Conservation (phyloP, 1,140 invertebrate species). For the Drosophila ohnishii region DNA sequence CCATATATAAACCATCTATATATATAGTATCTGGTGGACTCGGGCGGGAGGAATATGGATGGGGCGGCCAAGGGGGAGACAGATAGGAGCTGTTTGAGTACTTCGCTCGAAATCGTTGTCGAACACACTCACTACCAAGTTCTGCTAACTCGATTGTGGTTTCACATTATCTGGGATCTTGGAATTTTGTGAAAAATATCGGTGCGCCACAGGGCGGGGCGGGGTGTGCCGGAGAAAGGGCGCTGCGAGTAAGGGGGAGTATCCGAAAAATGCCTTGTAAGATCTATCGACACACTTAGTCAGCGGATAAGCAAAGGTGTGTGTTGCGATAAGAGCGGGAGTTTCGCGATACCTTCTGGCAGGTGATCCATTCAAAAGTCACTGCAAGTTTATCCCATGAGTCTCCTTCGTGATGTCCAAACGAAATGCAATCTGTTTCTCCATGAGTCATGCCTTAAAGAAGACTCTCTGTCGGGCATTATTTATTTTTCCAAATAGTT, state of each 20-base stretch:
- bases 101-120: slow-evolving; percentile 65
- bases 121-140: slow-evolving; percentile 61
- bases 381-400: slow-evolving; percentile 1
- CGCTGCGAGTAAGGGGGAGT: neutral
- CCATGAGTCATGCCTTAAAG: neutral
- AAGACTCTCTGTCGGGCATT: neutral
- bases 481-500: no score
- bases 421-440: neutral
- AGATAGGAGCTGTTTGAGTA: slow-evolving; percentile 53
- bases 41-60: slow-evolving; percentile 3
- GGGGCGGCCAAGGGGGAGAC: slow-evolving; percentile 5
- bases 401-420: neutral
- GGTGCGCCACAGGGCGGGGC: neutral
- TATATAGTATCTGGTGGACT: slow-evolving; percentile 7
- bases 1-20: neutral
- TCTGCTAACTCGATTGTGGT: slow-evolving; percentile 64
- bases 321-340: slow-evolving; percentile 20
- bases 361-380: slow-evolving; percentile 13
- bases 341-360: slow-evolving; percentile 5
- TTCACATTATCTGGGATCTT: slow-evolving; percentile 67
- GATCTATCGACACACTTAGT: slow-evolving; percentile 44
- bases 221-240: neutral
- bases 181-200: slow-evolving; percentile 55
- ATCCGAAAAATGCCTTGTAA: slow-evolving; percentile 24
- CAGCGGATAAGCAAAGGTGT: slow-evolving; percentile 49